These are phyloP conservation scores for Thamnaconus septentrionalis DNA, from an alignment of 2,113 vertebrate genomes.

Conservation along the genomic window DNA sequence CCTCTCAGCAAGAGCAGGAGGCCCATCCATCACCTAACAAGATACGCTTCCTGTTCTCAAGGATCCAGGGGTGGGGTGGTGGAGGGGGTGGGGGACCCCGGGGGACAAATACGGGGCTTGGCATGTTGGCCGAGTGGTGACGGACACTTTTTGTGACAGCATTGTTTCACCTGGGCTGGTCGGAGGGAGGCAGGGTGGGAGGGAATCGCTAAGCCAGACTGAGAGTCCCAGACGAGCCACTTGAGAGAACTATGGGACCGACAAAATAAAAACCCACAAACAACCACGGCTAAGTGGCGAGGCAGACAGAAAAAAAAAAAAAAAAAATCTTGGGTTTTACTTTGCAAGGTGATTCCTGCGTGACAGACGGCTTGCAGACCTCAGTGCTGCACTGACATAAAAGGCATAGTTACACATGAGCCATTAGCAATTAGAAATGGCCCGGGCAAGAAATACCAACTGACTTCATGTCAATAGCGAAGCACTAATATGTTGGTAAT, in stretches of 20 bases:
- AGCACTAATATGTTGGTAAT: conserved; percentile 18
- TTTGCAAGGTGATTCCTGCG: too few species aligned
- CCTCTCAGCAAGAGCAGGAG: conserved; percentile 77
- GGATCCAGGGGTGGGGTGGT: too few species aligned
- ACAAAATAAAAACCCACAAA: conserved; percentile 28
- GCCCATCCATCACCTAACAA: conserved; percentile 86
- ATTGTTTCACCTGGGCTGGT: conserved; percentile 80
- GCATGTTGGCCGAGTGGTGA: conserved; percentile 68
- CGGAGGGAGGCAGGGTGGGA: neutral
- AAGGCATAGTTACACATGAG: conserved; percentile 58
- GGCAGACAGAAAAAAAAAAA: conserved; percentile 19
- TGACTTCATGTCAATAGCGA: conserved; percentile 24
- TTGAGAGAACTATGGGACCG: conserved; percentile 20
- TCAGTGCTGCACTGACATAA: conserved; percentile 14
- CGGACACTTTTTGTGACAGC: conserved; percentile 82
- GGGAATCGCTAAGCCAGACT: conserved; percentile 18
- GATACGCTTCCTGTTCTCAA: conserved; percentile 80
- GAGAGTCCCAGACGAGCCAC: conserved; percentile 30
- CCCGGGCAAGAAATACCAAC: conserved; percentile 56
- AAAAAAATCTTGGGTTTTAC: too few species aligned
- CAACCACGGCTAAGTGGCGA: conserved; percentile 39
- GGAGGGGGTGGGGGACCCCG: too few species aligned
- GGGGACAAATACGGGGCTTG: too few species aligned
- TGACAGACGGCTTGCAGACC: conserved; percentile 5
- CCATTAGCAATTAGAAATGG: conserved; percentile 61